Evolutionary conservation across 2,888 invertebrate species (phyloP), one percentile per base, ranked within the genome.

Genomic region (Lasioglossum leucozonium): DNA sequence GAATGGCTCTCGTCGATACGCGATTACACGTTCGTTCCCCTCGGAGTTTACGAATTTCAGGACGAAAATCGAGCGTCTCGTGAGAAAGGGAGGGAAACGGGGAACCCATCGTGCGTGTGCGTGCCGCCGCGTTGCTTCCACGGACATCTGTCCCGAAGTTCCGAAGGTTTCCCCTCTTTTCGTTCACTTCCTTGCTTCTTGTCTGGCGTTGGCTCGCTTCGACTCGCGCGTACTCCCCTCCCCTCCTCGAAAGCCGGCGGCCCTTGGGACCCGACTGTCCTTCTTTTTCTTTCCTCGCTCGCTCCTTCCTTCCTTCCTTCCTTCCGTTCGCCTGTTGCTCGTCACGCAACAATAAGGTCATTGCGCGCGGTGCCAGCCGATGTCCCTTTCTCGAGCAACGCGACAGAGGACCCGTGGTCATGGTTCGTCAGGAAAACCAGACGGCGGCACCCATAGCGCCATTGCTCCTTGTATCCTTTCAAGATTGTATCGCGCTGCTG

Each of bases 281-380:
- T 88, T 86, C 84, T 87, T 82, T 82, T 89, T 81, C 72, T 79
- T 80, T 82, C 80, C 85, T 88, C 88, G 84, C 80, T 91, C n/a
- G n/a, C n/a, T 92, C 85, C 91, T 91, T 92, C 91, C 92, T 89
- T 89, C 87, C 89, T 91, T 92, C 85, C 91, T 91, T 92, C 91
- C 92, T 89, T 89, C 87, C 89, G 86, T 87, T 82, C 90, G 90
- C 77, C 79, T 87, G 87, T 88, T 84, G 77, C 72, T 69, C 87
- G 90, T 94, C 92, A 91, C 92, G 93, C 93, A 91, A 93, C 92
- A 93, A 91, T 93, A 92, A 93, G 90, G 91, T 89, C 90, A 88
- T 87, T 84, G 91, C 81, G 88, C 87, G 72, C 72, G 72, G 75
- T 76, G 78, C 87, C 74, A 80, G 47, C 76, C 87, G 82, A 82